Base-by-base conservation (phyloP, 2,113 vertebrate species). In the Heliornis fulica region DNA sequence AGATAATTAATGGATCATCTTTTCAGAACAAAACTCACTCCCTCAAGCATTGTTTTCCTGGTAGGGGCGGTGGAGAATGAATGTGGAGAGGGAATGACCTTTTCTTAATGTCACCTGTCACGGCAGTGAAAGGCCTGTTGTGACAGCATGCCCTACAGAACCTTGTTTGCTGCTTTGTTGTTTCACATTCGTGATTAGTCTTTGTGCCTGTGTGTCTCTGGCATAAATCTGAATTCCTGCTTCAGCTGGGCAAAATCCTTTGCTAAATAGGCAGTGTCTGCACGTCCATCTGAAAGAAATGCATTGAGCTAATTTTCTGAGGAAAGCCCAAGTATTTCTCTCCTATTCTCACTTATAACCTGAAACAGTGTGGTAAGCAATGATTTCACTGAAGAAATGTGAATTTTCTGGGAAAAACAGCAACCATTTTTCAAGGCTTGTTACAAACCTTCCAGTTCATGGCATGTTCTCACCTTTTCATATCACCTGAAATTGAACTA, bases 71-170 rank as follows among this genome's bases (percentile, higher is more conserved):
- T 63, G 29, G 36, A 51, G 64, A 84, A 89, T 91, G 70, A 95
- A 77, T 89, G 83, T 83, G 56, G 96, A 94, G 84, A 90, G 34
- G 66, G 32, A 94, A 57, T 97, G 95, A 96, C 90, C 92, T 98
- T 98, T 97, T 95, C 93, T 97, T 97, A 97, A 97, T 97, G 95
- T 92, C 96, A 97, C 80, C 95, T 97, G 90, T 97, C 97, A 95
- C 82, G 38, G 8, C 65, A 84, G 78, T 81, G 78, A 94, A 94
- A 93, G 86, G 51, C 85, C 86, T 72, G 74, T 89, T 97, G 85
- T 96, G 95, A 96, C 90, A 97, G 84, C 53, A 3, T 84, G 84
- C 87, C 93, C 87, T 93, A 54, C 77, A 81, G 93, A 93, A 34
- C 79, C 78, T 23, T 43, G 56, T 71, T 87, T 83, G 74, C 93